Evolutionary conservation across 2,888 invertebrate species (phyloP).

Genomic region (Barypeithes pellucidus): DNA sequence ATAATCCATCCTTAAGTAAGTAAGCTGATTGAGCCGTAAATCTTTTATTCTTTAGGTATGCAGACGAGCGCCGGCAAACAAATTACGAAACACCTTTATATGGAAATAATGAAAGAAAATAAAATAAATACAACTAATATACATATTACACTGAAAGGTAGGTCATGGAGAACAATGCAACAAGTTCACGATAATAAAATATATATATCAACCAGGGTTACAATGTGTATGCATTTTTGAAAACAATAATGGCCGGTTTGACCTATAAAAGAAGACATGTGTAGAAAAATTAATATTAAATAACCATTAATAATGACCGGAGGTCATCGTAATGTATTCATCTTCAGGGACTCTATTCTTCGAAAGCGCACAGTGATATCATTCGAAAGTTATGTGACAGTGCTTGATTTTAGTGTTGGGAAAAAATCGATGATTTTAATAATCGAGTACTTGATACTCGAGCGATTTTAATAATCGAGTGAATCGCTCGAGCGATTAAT

Average conservation of each 20-base stretch:
- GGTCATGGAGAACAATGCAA: conserved; percentile 22
- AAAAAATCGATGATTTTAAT: too few species aligned
- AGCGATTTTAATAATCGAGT: too few species aligned
- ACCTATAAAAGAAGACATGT: conserved; percentile 1
- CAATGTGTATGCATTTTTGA: not conserved
- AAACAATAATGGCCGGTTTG: conserved; percentile 14
- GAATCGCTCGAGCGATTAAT: too few species aligned
- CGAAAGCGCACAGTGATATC: too few species aligned
- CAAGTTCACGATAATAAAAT: conserved; percentile 3
- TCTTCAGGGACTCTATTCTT: too few species aligned
- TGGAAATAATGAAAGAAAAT: conserved; percentile 21
- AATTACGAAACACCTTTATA: conserved; percentile 3
- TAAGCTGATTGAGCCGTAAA: conserved; percentile 20
- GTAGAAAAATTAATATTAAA: too few species aligned
- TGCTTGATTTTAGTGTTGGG: too few species aligned
- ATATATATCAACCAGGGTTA: conserved; percentile 4
- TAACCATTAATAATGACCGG: too few species aligned
- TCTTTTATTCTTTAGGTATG: not conserved
- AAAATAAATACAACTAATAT: conserved; percentile 5
- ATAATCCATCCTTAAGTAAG: too few species aligned
- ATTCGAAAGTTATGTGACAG: too few species aligned
- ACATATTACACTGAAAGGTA: conserved; percentile 15
- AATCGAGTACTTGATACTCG: too few species aligned
- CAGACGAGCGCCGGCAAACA: conserved; percentile 17
- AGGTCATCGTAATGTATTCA: too few species aligned